Percentiles rank a stretch among this genome's conserved stretches.
Conservation (phyloP, 2,113 vertebrate genomes). For the Psettodes erumei region DNA sequence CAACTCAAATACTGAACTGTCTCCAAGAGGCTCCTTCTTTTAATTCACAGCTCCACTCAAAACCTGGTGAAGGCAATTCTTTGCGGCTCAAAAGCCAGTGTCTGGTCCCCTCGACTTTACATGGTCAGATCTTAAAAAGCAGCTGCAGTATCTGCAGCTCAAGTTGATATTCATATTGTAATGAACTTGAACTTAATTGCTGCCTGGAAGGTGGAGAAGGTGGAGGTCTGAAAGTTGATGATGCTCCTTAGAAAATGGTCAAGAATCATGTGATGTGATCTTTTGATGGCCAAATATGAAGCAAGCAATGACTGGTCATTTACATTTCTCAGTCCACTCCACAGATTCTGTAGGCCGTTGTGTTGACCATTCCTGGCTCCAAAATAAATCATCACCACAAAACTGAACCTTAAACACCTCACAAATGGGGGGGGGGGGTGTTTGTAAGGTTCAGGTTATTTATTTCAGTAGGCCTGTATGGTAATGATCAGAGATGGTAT, state of each 20-base stretch:
- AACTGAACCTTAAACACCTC: not conserved
- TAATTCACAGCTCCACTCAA: not conserved
- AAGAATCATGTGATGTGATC: not conserved
- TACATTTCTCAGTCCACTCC: not conserved
- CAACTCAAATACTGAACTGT: not conserved
- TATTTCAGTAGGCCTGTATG: not conserved
- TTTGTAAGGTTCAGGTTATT: not conserved
- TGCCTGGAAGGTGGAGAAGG: too few relatives aligned
- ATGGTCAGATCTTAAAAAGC: too few relatives aligned
- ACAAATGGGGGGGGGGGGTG: not conserved
- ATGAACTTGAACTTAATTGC: not conserved
- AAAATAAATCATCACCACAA: not conserved
- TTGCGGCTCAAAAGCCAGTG: too few relatives aligned
- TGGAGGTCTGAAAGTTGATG: too few relatives aligned
- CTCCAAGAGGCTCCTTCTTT: not conserved
- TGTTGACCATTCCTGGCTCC: not conserved
- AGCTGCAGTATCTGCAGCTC: not conserved
- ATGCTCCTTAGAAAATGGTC: not conserved
- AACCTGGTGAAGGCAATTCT: not conserved
- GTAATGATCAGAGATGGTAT: not conserved
- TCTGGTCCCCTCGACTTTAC: too few relatives aligned
- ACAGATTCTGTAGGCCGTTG: not conserved
- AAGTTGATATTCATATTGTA: not conserved
- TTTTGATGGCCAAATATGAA: not conserved
- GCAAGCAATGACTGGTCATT: not conserved